Percentiles rank a stretch among this genome's conserved stretches.
Evolutionary conservation across 2,113 vertebrate species (phyloP).

Genomic region (Dasyprocta punctata): DNA sequence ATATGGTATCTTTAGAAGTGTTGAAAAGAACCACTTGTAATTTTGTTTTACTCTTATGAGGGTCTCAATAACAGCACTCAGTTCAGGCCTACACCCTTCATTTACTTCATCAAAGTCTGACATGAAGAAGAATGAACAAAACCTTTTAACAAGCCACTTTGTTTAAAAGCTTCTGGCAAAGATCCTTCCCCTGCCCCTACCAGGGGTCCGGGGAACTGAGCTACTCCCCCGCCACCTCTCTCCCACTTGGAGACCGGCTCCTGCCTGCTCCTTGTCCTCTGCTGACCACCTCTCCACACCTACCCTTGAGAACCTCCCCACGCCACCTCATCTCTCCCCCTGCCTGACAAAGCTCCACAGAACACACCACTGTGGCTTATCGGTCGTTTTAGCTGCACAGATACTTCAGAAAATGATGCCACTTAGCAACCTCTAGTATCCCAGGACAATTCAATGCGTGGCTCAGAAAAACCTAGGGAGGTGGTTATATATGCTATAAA

Average conservation of each 20-base stretch:
- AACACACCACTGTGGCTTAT: not conserved
- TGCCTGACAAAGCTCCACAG: not conserved
- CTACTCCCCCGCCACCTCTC: not conserved
- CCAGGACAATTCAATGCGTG: not conserved
- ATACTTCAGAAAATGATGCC: not conserved
- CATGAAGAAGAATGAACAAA: not conserved
- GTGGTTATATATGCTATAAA: not conserved
- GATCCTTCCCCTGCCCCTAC: not conserved
- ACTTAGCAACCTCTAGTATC: not conserved
- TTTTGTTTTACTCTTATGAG: conserved; percentile 39
- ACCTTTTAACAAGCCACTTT: not conserved
- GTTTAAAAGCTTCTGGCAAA: not conserved
- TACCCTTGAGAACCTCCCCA: not conserved
- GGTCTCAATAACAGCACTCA: not conserved
- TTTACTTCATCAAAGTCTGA: not conserved
- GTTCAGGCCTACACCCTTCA: not conserved
- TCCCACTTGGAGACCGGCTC: not conserved
- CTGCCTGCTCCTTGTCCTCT: not conserved
- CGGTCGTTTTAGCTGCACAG: not conserved
- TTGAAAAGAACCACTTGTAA: conserved; percentile 9
- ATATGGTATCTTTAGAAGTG: not conserved
- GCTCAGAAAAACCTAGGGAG: not conserved
- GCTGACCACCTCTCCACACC: not conserved
- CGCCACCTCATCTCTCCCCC: not conserved
- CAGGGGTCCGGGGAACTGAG: not conserved